Percentiles rank a stretch among this genome's conserved stretches.
Conservation (phyloP, 2,888 invertebrate genomes). For the Cactoblastis cactorum region DNA sequence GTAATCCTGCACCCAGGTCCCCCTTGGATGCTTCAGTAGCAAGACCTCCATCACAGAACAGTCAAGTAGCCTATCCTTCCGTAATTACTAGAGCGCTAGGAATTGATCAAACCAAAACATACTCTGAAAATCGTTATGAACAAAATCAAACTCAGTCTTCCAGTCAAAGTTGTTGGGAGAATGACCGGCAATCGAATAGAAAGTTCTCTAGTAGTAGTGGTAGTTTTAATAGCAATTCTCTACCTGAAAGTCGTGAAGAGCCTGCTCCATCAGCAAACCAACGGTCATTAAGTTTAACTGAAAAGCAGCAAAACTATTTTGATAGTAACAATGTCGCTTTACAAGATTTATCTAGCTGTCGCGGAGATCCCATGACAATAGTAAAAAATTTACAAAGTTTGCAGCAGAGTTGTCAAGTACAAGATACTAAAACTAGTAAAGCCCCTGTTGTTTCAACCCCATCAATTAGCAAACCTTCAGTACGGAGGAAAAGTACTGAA, state of each 20-base stretch:
- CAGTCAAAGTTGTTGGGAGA: conserved; percentile 80
- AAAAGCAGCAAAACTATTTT: conserved; percentile 82
- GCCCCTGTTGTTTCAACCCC: conserved; percentile 49
- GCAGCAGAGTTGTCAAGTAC: conserved; percentile 80
- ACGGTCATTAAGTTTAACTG: conserved; percentile 63
- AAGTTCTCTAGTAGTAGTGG: conserved; percentile 69
- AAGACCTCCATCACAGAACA: conserved; percentile 79
- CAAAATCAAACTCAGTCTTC: conserved; percentile 69
- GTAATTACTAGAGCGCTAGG: conserved; percentile 88
- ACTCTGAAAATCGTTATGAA: conserved; percentile 76
- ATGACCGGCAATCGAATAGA: conserved; percentile 67
- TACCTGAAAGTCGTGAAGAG: conserved; percentile 68
- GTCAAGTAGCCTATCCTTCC: conserved; percentile 88
- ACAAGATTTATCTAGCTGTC: conserved; percentile 86
- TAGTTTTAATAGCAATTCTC: conserved; percentile 54
- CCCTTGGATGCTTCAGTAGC: conserved; percentile 85
- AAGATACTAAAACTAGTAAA: conserved; percentile 76
- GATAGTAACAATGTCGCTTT: conserved; percentile 81
- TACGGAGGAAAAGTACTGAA: conserved; percentile 82
- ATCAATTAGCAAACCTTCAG: conserved; percentile 43
- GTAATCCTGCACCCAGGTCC: conserved; percentile 81
- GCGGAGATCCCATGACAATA: conserved; percentile 87
- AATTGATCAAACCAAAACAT: conserved; percentile 78
- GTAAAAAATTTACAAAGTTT: conserved; percentile 84
- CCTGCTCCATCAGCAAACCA: conserved; percentile 62